A percentile compares a stretch with the other conserved stretches of the same genome.
These are phyloP conservation scores for Lamellibrachia satsuma DNA, from an alignment of 2,888 invertebrate genomes.

Conservation along the genomic window DNA sequence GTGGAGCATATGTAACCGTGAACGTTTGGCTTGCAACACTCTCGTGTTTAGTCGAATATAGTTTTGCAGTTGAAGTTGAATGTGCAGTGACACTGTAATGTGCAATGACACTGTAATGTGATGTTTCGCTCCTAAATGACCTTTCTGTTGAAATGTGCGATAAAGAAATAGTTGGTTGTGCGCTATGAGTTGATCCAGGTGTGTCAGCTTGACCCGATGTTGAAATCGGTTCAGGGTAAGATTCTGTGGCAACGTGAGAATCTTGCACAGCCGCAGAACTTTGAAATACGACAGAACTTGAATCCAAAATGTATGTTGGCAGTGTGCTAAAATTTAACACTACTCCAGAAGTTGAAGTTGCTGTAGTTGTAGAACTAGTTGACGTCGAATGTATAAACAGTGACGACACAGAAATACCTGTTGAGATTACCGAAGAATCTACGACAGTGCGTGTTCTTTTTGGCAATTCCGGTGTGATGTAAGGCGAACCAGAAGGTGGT, in stretches of 20 bases:
- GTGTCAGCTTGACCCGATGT: neutral
- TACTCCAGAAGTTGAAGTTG: neutral
- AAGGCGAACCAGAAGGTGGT: neutral
- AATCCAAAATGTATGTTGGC: neutral
- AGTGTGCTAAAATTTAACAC: neutral
- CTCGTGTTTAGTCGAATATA: neutral
- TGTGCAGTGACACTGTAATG: neutral
- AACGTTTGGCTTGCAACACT: neutral
- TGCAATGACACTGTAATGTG: neutral
- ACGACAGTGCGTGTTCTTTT: neutral
- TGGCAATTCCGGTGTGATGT: neutral
- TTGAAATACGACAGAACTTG: neutral
- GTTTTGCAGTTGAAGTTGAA: neutral
- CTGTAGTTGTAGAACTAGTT: neutral
- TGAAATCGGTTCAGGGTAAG: neutral
- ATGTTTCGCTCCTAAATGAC: neutral
- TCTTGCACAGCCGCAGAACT: neutral
- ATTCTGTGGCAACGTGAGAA: neutral
- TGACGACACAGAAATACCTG: neutral
- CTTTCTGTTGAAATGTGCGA: neutral
- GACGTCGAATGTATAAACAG: neutral
- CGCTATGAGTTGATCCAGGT: neutral
- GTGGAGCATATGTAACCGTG: neutral
- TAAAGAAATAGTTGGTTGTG: neutral
- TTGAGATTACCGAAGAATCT: neutral